Base-by-base conservation (phyloP, 2,888 invertebrate species). In the Tiliacea aurago region DNA sequence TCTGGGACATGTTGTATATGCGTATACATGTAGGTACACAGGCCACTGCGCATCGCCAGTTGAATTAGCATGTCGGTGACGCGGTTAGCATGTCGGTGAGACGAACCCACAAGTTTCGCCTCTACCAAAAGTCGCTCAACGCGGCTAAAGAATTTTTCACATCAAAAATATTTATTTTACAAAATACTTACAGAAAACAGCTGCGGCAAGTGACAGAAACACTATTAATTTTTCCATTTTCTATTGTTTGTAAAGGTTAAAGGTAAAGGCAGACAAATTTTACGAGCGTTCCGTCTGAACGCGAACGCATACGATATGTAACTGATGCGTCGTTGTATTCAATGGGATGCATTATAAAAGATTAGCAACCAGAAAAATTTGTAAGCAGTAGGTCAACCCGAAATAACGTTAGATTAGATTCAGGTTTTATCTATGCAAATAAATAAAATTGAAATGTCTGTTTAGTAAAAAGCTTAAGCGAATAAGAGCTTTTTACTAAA, bases 311-410 rank as follows among this genome's bases (percentile, higher is more conserved):
- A 53, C 71, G 75, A 74, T 73, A 56, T 66, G 82, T 49, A 47
- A 86, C 85, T 86, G 80, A 64, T 72, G 75, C 56, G 51, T 70
- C 64, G 77, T 55, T 53, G 51, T 64, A 69, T 74, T 72, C 70
- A 80, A 78, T 85, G 55, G 70, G 71, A 80, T 64, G 68, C 66
- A 59, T 75, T 76, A 82, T 68, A 76, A 76, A 73, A 86, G 83
- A 84, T 78, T 73, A 67, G 18, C 59, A 23, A 55, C 41, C 18
- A 33, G 64, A 72, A 64, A 28, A 51, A 65, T 58, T n/a, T 4
- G 1, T 55, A 13, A 49, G 1, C 80, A 84, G 86, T 67, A 86
- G 71, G 64, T 65, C 23, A 78, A 85, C 43, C 13, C 6, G 15
- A 53, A 28, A 47, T 73, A 73, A 59, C 55, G 76, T 61, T 79